phyloP scores from a whole-genome alignment of 2,888 invertebrate species.

The Heliconius charithonia region DNA sequence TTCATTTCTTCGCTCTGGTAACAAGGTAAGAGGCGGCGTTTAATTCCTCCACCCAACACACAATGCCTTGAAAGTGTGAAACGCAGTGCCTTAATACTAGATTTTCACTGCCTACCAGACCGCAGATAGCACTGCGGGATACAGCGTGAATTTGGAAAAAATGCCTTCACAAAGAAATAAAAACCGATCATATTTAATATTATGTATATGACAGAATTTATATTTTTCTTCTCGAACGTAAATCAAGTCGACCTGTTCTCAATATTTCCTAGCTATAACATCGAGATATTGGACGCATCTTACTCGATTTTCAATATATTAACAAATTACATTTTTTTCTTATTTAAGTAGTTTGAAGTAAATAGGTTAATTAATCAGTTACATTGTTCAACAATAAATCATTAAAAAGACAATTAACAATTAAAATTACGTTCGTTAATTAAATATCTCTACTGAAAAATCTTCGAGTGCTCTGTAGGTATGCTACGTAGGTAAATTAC shows the following conservation, averaged over 20 bases:
- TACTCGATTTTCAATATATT: not conserved
- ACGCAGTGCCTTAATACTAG: not conserved
- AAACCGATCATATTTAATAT: not conserved
- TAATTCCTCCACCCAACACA: no score
- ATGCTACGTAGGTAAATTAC: slow-evolving; percentile 8
- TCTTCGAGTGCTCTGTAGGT: slow-evolving; percentile 19
- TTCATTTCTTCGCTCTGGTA: no score
- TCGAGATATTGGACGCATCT: not conserved
- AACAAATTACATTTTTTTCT: not conserved
- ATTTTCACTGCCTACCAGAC: not conserved
- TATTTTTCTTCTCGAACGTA: no score
- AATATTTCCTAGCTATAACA: not conserved
- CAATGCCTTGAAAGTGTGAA: no score
- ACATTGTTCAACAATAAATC: slow-evolving; percentile 21
- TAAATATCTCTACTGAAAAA: slow-evolving; percentile 21
- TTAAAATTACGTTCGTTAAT: slow-evolving; percentile 14
- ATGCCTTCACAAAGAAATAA: not conserved
- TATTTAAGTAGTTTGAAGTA: slow-evolving; percentile 1
- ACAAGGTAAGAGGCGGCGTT: no score
- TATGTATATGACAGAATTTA: not conserved
- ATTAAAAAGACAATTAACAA: slow-evolving; percentile 19
- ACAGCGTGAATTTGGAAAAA: not conserved
- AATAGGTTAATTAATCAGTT: slow-evolving; percentile 24
- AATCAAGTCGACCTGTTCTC: not conserved
- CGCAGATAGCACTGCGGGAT: no score